Evolutionary conservation across 2,888 invertebrate species (phyloP), one percentile per base, ranked within the genome.

Genomic region (Napeogenes inachia): DNA sequence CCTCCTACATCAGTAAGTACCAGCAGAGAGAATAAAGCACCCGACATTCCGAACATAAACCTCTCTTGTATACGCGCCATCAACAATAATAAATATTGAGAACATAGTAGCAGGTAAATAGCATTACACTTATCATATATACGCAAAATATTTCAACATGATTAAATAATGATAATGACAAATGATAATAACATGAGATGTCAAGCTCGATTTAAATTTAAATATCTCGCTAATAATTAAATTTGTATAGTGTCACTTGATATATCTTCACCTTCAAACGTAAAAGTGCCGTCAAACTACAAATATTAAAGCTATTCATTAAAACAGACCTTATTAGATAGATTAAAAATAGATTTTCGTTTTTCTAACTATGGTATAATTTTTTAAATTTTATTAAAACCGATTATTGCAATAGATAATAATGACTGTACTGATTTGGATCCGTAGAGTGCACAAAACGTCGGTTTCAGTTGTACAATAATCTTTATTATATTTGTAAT

Each of bases 201-300:
- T 45, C 56, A 56, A n/a, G 35, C 56, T 56, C 50, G 53, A 58
- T 61, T 59, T 46, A 56, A 47, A 30, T 30, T 50, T 30, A 53
- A 47, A 58, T 56, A 61, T 56, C 54, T 59, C 58, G 35, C 21
- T 50, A 56, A 59, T 61, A 56, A 56, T 50, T 32, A 57, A 59
- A 61, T 61, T 64, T 59, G 47, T 61, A 59, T 64, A 57, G 33
- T 45, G 35, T 53, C 57, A 57, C 57, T 46, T 57, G 47, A 57
- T 45, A 54, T 46, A 33, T 2, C 55, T 53, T 61, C 33, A 60
- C 53, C 50, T 56, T 60, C 54, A 54, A 13, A n/a, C 6, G 3
- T 35, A 35, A 6, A 21, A 21, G 21, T 21, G 21, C 21, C 21
- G 21, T 21, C 21, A 21, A 21, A 1, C 0, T 21, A 21, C 21